Conservation (phyloP, 2,888 invertebrate genomes). For the Caenorhabditis sp. region DNA sequence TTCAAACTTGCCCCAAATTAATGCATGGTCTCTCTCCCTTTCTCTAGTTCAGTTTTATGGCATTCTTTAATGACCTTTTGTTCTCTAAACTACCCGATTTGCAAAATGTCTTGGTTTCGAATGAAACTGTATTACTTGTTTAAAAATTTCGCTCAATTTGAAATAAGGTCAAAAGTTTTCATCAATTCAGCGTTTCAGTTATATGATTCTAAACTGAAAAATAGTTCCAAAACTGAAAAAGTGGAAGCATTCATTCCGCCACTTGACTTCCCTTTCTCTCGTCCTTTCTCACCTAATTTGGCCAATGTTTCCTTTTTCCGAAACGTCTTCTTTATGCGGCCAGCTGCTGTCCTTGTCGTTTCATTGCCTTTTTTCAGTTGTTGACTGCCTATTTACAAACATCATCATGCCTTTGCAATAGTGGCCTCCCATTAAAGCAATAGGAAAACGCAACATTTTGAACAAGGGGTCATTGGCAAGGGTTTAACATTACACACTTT, state of each 20-base stretch:
- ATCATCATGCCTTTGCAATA: slow-evolving; percentile 12
- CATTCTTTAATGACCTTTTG: not conserved
- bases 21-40: not conserved
- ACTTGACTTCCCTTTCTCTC: not conserved
- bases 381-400: slow-evolving; percentile 35
- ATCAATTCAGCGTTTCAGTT: too few species aligned
- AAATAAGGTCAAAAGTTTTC: too few species aligned
- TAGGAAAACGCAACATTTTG: slow-evolving; percentile 18
- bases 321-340: slow-evolving; percentile 2
- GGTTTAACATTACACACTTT: slow-evolving; percentile 25
- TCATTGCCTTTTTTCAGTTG: slow-evolving; percentile 23
- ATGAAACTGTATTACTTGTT: too few species aligned
- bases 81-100: too few species aligned
- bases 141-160: too few species aligned
- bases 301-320: slow-evolving; percentile 2
- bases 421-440: slow-evolving; percentile 20
- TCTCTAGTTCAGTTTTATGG: not conserved
- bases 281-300: slow-evolving; percentile 10
- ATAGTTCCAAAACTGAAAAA: not conserved
- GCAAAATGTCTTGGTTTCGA: too few species aligned
- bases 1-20: slow-evolving; percentile 13
- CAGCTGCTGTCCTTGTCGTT: slow-evolving; percentile 2
- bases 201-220: too few species aligned
- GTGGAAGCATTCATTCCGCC: not conserved
- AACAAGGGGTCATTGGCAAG: slow-evolving; percentile 41